phyloP scores from a whole-genome alignment of 2,888 invertebrate species.

The Polymixis lichenea region DNA sequence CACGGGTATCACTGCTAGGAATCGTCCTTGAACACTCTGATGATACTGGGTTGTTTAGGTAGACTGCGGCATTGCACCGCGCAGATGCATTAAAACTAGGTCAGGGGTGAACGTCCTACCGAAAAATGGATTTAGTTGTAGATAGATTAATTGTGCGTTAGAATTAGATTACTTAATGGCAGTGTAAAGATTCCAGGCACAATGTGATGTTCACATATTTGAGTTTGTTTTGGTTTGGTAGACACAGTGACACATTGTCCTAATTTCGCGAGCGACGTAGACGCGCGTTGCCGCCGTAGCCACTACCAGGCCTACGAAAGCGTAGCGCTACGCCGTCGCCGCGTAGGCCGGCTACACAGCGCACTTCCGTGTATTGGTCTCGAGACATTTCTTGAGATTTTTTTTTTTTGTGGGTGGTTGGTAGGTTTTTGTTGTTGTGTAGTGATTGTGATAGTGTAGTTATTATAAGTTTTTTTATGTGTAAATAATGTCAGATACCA shows the following conservation, averaged over 20 bases:
- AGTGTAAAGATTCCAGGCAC: conserved; percentile 69
- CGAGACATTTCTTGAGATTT: conserved; percentile 74
- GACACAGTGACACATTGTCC: conserved; percentile 84
- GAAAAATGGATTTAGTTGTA: conserved; percentile 74
- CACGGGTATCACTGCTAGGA: conserved; percentile 83
- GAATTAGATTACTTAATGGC: conserved; percentile 71
- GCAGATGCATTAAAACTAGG: conserved; percentile 85
- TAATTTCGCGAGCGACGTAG: conserved; percentile 78
- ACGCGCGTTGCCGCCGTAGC: conserved; percentile 83
- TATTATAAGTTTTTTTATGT: not conserved
- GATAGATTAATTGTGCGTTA: conserved; percentile 60
- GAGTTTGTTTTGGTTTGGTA: conserved; percentile 73
- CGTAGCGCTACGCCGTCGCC: conserved; percentile 84
- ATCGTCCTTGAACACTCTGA: conserved; percentile 75
- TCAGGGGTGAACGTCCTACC: conserved; percentile 85
- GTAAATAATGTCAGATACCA: not conserved
- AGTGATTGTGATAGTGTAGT: not conserved
- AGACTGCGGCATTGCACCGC: conserved; percentile 80
- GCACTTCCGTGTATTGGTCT: conserved; percentile 82
- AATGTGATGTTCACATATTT: conserved; percentile 69
- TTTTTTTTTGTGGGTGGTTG: conserved; percentile 12
- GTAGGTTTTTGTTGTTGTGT: not conserved
- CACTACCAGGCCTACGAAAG: conserved; percentile 87
- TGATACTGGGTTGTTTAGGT: conserved; percentile 68
- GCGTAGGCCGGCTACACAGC: conserved; percentile 70